Conservation (phyloP, 2,797 vertebrate genomes). For the Brachyrhaphis roseni region DNA sequence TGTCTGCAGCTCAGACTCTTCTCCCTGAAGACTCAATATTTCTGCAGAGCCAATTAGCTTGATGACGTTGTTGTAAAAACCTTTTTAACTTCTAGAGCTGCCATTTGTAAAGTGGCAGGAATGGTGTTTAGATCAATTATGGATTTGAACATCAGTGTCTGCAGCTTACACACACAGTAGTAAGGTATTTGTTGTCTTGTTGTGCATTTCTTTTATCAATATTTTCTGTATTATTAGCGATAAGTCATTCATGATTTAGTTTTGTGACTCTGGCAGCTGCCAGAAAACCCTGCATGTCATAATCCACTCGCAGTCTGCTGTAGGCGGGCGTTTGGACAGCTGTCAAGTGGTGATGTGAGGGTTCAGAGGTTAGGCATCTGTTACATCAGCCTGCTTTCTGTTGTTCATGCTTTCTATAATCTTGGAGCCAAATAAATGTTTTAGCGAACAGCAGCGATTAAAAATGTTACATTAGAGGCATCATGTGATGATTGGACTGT, state of each 20-base stretch:
- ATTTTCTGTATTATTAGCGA: constrained; percentile 26
- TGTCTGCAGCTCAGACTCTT: constrained; percentile 14
- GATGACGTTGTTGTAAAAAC: constrained; percentile 56
- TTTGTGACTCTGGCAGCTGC: constrained; percentile 24
- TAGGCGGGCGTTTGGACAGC: constrained; percentile 40
- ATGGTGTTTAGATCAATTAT: constrained; percentile 33
- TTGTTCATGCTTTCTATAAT: constrained; percentile 18
- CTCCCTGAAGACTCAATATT: constrained; percentile 25
- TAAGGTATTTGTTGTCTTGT: neutral
- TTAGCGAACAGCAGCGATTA: neutral
- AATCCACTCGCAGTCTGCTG: constrained; percentile 35
- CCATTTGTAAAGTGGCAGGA: constrained; percentile 36
- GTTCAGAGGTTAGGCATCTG: constrained; percentile 44
- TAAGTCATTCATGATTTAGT: constrained; percentile 3
- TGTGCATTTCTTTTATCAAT: neutral
- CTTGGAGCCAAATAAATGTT: neutral
- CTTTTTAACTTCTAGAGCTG: constrained; percentile 38
- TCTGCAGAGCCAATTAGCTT: constrained; percentile 53
- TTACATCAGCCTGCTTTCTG: constrained; percentile 10
- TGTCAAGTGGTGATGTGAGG: constrained; percentile 53
- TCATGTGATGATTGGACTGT: neutral
- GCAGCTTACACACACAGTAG: constrained; percentile 32
- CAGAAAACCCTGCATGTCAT: constrained; percentile 12
- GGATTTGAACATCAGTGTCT: constrained; percentile 29
- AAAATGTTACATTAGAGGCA: neutral